Base-by-base conservation (phyloP, 2,888 invertebrate species). In the Drosophila colorata region DNA sequence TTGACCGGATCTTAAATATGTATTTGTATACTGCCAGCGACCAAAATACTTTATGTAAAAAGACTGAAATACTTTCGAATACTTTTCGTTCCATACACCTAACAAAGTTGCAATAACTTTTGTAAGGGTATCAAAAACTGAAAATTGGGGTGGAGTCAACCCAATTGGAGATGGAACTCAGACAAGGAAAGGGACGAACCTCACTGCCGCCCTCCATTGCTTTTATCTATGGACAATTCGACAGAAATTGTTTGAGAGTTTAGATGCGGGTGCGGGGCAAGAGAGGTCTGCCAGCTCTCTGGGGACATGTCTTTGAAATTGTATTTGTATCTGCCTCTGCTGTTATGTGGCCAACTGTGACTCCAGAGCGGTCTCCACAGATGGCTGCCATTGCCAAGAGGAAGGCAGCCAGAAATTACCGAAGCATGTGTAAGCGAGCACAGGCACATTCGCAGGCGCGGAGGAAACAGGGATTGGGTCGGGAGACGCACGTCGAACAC, bases 361-460 rank as follows among this genome's bases (percentile, higher is more conserved):
- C 49, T 73, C 56, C 38, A 53, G 8, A 33, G 38, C 38, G 48
- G 58, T 38, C 57, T 58, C 46, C 55, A 52, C 57, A 76, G 64
- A 56, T 66, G 57, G 63, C 59, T 59, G 58, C 61, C 49, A 61
- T 23, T 67, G 72, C 40, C 52, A 60, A 63, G 31, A 65, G 81
- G 60, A 85, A 81, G 72, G 70, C 76, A 82, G 49, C 53, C 52
- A 51, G 65, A 55, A 78, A 69, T 79, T 76, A 81, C 70, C 72
- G 58, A 71, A 77, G 72, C 80, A 75, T 80, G 75, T 65, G 73
- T 67, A 60, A 48, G 47, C 58, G 60, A 58, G 31, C 57, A 31
- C 47, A 69, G 66, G 41, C 53, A 52, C 2, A 41, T 41, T 8
- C 18, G 48, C 4, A 9, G 37, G 41, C 41, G 41, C 41, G 43